A percentile compares a stretch with the other conserved stretches of the same genome.
Conservation (phyloP, 2,113 vertebrate genomes). For the Upupa epops region DNA sequence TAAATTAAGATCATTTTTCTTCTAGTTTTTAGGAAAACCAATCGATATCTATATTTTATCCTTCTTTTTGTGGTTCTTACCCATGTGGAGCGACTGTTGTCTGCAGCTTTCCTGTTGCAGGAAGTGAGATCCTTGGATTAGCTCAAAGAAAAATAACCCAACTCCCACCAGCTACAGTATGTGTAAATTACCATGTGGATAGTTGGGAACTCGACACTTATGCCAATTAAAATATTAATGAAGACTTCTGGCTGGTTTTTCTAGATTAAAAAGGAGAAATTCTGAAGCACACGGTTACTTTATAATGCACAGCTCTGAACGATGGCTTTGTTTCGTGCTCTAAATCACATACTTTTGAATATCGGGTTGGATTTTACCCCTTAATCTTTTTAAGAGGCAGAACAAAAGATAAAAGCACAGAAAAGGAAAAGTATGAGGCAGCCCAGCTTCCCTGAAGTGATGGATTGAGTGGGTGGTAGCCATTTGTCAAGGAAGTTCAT, state of each 20-base stretch:
- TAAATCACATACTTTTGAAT: neutral
- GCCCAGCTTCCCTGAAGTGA: constrained; percentile 18
- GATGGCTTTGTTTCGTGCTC: neutral
- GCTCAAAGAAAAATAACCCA: constrained; percentile 45
- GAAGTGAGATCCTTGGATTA: constrained; percentile 41
- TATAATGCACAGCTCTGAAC: neutral
- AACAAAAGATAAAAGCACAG: constrained; percentile 18
- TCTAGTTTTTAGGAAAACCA: neutral
- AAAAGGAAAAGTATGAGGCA: neutral
- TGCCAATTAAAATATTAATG: constrained; percentile 57
- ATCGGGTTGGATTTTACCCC: neutral
- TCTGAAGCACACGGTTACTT: neutral
- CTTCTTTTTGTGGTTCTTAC: constrained; percentile 17
- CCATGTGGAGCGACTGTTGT: neutral
- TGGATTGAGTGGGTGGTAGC: constrained; percentile 27
- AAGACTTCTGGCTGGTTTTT: neutral
- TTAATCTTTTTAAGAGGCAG: constrained; percentile 4
- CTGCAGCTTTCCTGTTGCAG: neutral
- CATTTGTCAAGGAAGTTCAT: constrained; percentile 53
- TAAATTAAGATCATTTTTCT: neutral
- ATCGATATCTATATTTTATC: neutral
- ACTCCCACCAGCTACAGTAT: constrained; percentile 22
- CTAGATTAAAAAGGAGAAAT: neutral
- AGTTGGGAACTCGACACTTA: constrained; percentile 20
- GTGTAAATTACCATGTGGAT: constrained; percentile 41